Evolutionary conservation across 2,113 vertebrate species (phyloP).

Genomic region (Rhea pennata): DNA sequence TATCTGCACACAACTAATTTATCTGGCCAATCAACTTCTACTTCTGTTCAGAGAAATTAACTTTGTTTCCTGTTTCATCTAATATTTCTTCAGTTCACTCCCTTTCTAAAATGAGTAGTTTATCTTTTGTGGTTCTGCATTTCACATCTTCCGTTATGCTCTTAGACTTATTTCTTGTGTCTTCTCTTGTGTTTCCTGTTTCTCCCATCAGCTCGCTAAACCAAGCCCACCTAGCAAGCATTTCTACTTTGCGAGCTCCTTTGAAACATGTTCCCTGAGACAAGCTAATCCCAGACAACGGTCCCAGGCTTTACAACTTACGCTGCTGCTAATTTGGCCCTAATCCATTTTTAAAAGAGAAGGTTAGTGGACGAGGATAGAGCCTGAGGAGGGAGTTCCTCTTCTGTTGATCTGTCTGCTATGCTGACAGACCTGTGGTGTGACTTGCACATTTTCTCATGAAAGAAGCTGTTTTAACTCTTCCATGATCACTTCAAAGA

Average conservation of each 20-base stretch:
- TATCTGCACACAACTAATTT: background rate
- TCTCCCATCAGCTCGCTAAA: background rate
- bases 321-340: conserved; percentile 3
- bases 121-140: background rate
- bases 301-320: conserved; percentile 16
- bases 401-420: fast-evolving
- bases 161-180: conserved; percentile 26
- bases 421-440: fast-evolving
- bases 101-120: background rate
- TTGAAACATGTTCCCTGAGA: background rate
- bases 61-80: conserved; percentile 30
- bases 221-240: conserved; percentile 1
- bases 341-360: conserved; percentile 34
- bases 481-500: background rate
- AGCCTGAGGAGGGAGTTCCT: background rate
- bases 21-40: background rate
- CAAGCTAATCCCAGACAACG: conserved; percentile 26
- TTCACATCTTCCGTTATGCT: conserved; percentile 39
- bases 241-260: conserved; percentile 25
- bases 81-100: conserved; percentile 33
- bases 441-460: background rate
- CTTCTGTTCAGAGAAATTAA: background rate
- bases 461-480: background rate
- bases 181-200: conserved; percentile 16
- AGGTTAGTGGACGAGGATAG: conserved; percentile 1